Evolutionary conservation across 2,888 invertebrate species (phyloP).

Genomic region (Philereme vetulata): DNA sequence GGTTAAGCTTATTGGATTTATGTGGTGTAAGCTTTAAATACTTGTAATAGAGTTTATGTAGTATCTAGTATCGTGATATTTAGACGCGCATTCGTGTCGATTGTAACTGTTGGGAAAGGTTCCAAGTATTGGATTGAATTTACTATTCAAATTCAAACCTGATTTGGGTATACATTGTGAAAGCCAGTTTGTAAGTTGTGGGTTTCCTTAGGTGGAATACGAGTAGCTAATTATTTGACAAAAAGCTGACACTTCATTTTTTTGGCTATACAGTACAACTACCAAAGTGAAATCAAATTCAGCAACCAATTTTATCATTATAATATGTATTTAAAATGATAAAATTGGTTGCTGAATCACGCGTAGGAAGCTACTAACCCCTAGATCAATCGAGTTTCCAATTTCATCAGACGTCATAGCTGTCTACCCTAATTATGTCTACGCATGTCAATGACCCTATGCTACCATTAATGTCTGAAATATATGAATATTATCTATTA

Average conservation of each 20-base stretch:
- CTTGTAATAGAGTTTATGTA: slow-evolving; percentile 51
- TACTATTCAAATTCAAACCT: slow-evolving; percentile 13
- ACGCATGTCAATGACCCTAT: slow-evolving; percentile 7
- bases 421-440: slow-evolving; percentile 8
- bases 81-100: slow-evolving; percentile 34
- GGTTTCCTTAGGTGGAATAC: too few species aligned
- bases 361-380: too few species aligned
- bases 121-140: slow-evolving; percentile 25
- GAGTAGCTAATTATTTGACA: too few species aligned
- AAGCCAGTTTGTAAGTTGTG: too few species aligned
- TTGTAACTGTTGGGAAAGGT: slow-evolving; percentile 25
- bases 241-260: too few species aligned
- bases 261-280: too few species aligned
- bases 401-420: slow-evolving; percentile 4
- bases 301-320: too few species aligned
- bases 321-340: too few species aligned
- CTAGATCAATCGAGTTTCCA: too few species aligned
- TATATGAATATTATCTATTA: neutral
- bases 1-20: slow-evolving; percentile 58
- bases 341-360: too few species aligned
- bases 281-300: too few species aligned
- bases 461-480: slow-evolving; percentile 6
- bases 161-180: slow-evolving; percentile 3
- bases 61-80: slow-evolving; percentile 42
- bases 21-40: slow-evolving; percentile 55